Conservation (phyloP, 2,797 vertebrate species). For the Allobates femoralis region DNA sequence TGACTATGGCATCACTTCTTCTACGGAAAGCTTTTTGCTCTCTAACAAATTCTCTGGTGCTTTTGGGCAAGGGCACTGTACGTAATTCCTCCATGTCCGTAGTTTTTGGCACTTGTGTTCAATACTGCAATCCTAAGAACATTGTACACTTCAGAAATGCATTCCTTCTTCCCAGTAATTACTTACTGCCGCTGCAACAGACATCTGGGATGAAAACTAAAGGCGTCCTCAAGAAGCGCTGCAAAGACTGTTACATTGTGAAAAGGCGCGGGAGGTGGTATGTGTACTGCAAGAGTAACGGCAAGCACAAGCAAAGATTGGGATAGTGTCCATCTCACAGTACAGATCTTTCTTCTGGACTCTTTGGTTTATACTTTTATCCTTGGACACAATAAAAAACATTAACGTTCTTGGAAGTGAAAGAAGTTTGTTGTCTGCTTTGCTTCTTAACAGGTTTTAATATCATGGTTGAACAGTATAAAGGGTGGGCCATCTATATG, state of each 20-base stretch:
- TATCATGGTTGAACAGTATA: too few species aligned
- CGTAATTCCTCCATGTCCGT: slow-evolving; percentile 61
- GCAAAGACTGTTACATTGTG: slow-evolving; percentile 89
- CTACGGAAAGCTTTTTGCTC: slow-evolving; percentile 69
- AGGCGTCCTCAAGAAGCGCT: slow-evolving; percentile 79
- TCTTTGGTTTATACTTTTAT: background rate
- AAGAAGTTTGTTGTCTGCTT: background rate
- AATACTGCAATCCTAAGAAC: slow-evolving; percentile 7
- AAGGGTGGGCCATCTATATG: too few species aligned
- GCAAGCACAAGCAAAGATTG: slow-evolving; percentile 91
- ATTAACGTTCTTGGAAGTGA: background rate
- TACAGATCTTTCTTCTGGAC: background rate
- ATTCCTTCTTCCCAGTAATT: slow-evolving; percentile 56
- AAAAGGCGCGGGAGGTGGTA: slow-evolving; percentile 83
- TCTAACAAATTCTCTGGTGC: slow-evolving; percentile 69
- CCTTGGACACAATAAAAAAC: background rate
- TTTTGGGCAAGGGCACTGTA: slow-evolving; percentile 60
- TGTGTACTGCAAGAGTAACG: slow-evolving; percentile 86
- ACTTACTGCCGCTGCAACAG: slow-evolving; percentile 66
- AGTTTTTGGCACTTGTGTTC: slow-evolving; percentile 65
- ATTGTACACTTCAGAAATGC: background rate
- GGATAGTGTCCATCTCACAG: slow-evolving; percentile 67
- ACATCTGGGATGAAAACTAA: slow-evolving; percentile 86
- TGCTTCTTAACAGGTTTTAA: background rate
- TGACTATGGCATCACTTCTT: slow-evolving; percentile 76